A percentile compares a stretch with the other conserved stretches of the same genome.
phyloP scores from a whole-genome alignment of 2,797 vertebrate genomes.

The Microctenopoma steveboyesi region DNA sequence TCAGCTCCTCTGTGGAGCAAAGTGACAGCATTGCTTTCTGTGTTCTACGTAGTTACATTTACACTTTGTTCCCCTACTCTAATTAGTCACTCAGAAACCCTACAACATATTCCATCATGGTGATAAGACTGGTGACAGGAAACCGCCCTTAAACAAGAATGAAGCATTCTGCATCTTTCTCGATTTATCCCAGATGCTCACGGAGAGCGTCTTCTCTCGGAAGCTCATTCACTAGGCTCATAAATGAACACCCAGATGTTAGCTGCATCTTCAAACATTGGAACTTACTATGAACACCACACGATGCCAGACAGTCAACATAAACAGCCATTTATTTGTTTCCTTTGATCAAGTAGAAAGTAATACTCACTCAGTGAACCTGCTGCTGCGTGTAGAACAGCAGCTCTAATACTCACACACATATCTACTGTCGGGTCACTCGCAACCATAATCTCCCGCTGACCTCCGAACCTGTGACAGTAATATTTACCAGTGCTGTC shows the following conservation, averaged over 20 bases:
- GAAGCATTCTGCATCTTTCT: conserved; percentile 29
- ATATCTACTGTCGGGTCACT: conserved; percentile 28
- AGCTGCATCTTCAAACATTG: conserved; percentile 48
- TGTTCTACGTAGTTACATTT: conserved; percentile 24
- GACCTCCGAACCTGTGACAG: conserved; percentile 31
- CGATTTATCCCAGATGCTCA: conserved; percentile 59
- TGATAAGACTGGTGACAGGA: conserved; percentile 49
- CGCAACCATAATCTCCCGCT: conserved; percentile 29
- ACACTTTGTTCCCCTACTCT: conserved; percentile 38
- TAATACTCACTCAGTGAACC: conserved; percentile 8
- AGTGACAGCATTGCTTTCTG: conserved; percentile 40
- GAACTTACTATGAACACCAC: conserved; percentile 43
- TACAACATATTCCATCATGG: background rate
- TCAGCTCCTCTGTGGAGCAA: conserved; percentile 20
- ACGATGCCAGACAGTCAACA: conserved; percentile 55
- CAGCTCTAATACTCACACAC: conserved; percentile 28
- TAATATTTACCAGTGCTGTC: conserved; percentile 23
- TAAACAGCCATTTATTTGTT: conserved; percentile 65
- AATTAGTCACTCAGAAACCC: conserved; percentile 13
- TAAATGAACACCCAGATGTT: conserved; percentile 69
- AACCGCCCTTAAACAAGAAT: conserved; percentile 42
- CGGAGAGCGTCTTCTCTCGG: conserved; percentile 17
- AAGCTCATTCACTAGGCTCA: conserved; percentile 42
- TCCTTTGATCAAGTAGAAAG: conserved; percentile 49
- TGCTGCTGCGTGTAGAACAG: conserved; percentile 11